phyloP scores from a whole-genome alignment of 2,113 vertebrate species.

The Rhinoderma darwinii region DNA sequence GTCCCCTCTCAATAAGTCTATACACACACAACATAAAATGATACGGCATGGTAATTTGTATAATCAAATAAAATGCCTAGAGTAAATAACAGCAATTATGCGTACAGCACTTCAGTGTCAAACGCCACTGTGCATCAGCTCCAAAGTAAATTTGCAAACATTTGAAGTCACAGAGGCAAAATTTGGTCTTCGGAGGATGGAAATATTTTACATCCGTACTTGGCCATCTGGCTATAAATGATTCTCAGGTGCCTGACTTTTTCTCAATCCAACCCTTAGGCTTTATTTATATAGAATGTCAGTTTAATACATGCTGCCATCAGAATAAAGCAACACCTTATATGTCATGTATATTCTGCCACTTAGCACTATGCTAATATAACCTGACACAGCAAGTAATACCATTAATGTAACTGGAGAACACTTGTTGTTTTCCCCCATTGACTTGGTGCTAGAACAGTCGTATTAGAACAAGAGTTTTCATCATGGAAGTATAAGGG shows the following conservation, averaged over 20 bases:
- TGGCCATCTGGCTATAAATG: neutral
- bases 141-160: constrained; percentile 14
- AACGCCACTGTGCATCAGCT: neutral
- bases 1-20: neutral
- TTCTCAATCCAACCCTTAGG: neutral
- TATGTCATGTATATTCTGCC: neutral
- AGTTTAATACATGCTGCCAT: neutral
- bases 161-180: neutral
- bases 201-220: neutral
- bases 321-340: neutral
- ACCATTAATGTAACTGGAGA: neutral
- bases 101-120: constrained; percentile 4
- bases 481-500: too few relatives aligned
- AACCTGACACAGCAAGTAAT: neutral
- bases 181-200: neutral
- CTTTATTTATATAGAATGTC: neutral
- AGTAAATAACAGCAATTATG: constrained; percentile 18
- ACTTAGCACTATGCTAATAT: neutral
- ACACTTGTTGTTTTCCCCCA: too few relatives aligned
- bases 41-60: neutral
- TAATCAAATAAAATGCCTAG: neutral
- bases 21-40: neutral
- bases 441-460: too few relatives aligned
- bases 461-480: too few relatives aligned
- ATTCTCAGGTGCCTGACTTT: neutral